Conservation (phyloP, 2,113 vertebrate genomes). For the Bujurquina vittata region DNA sequence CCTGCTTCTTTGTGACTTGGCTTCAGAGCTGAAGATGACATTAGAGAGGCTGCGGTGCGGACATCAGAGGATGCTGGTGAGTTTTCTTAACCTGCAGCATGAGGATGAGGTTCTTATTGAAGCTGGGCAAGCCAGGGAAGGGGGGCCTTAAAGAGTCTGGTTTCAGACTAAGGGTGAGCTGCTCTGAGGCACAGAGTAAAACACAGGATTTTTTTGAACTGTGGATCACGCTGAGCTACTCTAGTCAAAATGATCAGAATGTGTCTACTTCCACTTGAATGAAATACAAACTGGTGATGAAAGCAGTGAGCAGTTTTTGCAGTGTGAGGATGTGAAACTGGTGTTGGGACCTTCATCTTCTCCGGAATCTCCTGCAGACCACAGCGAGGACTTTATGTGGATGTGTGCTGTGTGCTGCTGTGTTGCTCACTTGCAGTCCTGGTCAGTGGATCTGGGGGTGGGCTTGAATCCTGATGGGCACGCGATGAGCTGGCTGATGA, state of each 20-base stretch:
- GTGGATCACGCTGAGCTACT: neutral
- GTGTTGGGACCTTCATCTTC: neutral
- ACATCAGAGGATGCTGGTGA: no score
- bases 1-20: neutral
- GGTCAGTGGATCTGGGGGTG: fast-evolving
- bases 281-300: neutral
- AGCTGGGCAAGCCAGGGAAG: neutral
- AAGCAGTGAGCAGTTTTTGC: neutral
- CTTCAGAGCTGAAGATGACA: no score
- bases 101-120: no score
- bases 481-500: neutral
- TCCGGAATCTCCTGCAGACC: neutral
- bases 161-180: neutral
- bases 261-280: neutral
- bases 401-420: neutral
- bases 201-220: neutral
- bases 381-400: neutral
- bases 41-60: no score
- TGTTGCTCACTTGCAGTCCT: conserved; percentile 70
- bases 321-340: neutral
- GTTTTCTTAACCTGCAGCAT: no score
- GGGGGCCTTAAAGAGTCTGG: neutral
- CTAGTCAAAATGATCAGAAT: neutral
- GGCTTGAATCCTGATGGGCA: conserved; percentile 64
- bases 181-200: neutral